phyloP scores from a whole-genome alignment of 53 echinoderm and acorn worm species.

The Actinopyga echinites region DNA sequence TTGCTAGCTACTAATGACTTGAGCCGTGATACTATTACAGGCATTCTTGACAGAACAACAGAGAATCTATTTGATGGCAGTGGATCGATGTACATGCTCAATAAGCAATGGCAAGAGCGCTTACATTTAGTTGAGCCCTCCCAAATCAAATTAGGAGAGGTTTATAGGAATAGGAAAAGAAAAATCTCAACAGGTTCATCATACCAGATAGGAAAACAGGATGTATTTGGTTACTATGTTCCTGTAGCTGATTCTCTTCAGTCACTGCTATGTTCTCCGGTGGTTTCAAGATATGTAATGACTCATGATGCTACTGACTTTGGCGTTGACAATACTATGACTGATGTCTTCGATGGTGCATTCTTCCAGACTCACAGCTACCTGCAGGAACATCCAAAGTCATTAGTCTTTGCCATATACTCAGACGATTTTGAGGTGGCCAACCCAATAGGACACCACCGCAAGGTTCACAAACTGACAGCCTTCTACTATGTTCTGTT shows the following conservation, averaged over 20 bases:
- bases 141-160: neutral
- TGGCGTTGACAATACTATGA: constrained; percentile 17
- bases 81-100: neutral
- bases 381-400: constrained; percentile 20
- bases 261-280: constrained; percentile 24
- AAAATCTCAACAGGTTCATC: neutral
- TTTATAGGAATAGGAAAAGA: neutral
- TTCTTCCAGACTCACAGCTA: neutral
- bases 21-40: neutral
- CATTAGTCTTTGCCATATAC: constrained; percentile 27
- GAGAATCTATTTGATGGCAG: neutral
- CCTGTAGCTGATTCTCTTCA: constrained; percentile 41
- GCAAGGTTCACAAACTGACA: constrained; percentile 21
- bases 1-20: neutral
- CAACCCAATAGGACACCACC: constrained; percentile 42
- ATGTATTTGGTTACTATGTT: constrained; percentile 38
- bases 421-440: constrained; percentile 46
- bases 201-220: neutral
- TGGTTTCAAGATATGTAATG: neutral
- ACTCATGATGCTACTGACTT: neutral
- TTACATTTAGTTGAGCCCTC: neutral
- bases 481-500: constrained; percentile 42
- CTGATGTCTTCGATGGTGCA: neutral
- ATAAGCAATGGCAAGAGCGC: neutral
- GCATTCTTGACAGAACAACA: constrained; percentile 18